phyloP scores from a whole-genome alignment of 2,888 invertebrate species.

The Gasteruption jaculator region DNA sequence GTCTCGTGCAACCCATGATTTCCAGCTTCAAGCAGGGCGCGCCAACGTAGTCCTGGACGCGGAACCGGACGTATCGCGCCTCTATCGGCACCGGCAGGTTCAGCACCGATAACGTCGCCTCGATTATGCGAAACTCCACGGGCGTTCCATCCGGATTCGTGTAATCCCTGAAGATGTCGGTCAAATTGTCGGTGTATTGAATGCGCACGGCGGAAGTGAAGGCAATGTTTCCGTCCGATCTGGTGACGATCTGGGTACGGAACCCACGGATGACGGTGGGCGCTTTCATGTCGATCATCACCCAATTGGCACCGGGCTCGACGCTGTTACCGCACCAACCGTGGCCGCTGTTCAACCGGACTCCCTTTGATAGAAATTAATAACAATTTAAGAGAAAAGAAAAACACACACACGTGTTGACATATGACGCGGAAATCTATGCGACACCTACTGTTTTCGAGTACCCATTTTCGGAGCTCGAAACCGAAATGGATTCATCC shows the following conservation, averaged over 20 bases:
- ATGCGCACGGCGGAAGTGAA: constrained; percentile 87
- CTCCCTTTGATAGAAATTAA: constrained; percentile 58
- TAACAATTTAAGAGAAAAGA: not conserved
- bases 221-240: constrained; percentile 77
- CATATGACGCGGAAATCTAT: not conserved
- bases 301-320: constrained; percentile 87
- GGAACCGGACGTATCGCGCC: constrained; percentile 81
- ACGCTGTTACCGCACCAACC: constrained; percentile 89
- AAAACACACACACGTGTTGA: not conserved
- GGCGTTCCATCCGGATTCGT: constrained; percentile 90
- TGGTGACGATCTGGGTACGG: constrained; percentile 81
- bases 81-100: constrained; percentile 89
- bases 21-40: constrained; percentile 88
- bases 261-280: constrained; percentile 87
- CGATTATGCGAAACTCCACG: constrained; percentile 85
- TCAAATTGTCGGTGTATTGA: constrained; percentile 79
- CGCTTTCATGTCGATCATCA: constrained; percentile 80
- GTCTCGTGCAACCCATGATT: constrained; percentile 86
- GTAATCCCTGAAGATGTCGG: constrained; percentile 86
- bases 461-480: constrained; percentile 77
- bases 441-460: constrained; percentile 65
- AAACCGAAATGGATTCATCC: constrained; percentile 83
- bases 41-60: constrained; percentile 77
- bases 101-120: constrained; percentile 84
- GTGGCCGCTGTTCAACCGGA: constrained; percentile 75